Evolutionary conservation across 2,113 vertebrate genomes (phyloP).

Genomic region (Columba janthina): DNA sequence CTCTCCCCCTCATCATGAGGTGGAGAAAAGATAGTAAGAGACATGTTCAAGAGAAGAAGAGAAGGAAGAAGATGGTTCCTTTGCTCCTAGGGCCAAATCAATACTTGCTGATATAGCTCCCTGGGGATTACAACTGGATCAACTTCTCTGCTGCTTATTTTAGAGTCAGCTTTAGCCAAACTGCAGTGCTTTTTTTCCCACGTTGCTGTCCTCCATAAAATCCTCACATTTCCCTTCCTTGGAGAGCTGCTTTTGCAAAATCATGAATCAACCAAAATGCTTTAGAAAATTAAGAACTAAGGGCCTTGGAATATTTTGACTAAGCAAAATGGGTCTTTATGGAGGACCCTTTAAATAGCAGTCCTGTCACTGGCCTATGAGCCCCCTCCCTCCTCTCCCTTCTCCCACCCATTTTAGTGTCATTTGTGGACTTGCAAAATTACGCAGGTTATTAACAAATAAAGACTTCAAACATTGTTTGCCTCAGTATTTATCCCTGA

Average conservation of each 20-base stretch:
- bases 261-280: neutral
- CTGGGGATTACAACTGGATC: neutral
- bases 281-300: neutral
- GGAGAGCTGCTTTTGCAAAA: slow-evolving; percentile 7
- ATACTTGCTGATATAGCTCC: neutral
- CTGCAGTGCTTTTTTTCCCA: neutral
- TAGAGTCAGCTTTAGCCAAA: neutral
- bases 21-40: neutral
- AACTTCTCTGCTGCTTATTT: neutral
- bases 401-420: neutral
- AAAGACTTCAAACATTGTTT: too few species aligned
- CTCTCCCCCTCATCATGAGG: neutral
- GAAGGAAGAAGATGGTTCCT: neutral
- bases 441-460: too few species aligned
- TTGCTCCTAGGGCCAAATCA: neutral
- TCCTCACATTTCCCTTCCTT: neutral
- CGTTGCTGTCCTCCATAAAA: neutral
- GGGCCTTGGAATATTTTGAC: neutral
- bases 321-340: neutral
- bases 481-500: too few species aligned
- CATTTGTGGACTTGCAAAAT: too few species aligned
- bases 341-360: neutral
- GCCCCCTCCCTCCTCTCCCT: neutral
- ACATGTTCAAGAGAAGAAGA: neutral
- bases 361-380: neutral